Percentiles rank a stretch among this genome's conserved stretches.
These are phyloP conservation scores for Lates japonicus DNA, from an alignment of 2,797 vertebrate species.

Conservation along the genomic window DNA sequence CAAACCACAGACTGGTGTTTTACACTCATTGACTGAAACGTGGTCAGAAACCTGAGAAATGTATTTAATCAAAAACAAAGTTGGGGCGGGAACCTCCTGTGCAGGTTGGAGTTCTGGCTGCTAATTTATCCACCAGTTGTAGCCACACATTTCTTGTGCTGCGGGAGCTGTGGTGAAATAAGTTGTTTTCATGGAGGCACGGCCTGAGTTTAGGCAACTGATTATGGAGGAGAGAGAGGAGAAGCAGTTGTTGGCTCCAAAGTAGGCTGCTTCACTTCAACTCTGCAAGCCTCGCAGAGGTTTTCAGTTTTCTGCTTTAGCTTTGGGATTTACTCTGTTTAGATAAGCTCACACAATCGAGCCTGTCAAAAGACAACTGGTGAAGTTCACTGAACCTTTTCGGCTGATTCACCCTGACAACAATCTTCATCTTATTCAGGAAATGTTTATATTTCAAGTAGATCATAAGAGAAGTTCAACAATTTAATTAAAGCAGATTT, in stretches of 20 bases:
- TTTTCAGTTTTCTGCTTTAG: constrained; percentile 54
- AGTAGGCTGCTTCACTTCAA: constrained; percentile 57
- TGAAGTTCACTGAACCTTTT: constrained; percentile 18
- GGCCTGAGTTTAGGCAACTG: constrained; percentile 18
- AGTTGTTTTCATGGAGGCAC: background rate
- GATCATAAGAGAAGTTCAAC: background rate
- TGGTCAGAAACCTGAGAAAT: no score
- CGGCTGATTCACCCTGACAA: background rate
- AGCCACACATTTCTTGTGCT: background rate
- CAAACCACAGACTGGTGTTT: no score
- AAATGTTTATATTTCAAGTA: background rate
- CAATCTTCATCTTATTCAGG: background rate
- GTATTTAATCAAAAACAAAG: no score
- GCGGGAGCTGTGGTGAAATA: background rate
- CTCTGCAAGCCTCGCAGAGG: constrained; percentile 42
- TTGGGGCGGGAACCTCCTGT: background rate
- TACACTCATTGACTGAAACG: no score
- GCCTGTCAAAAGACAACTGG: constrained; percentile 16
- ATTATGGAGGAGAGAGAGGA: constrained; percentile 37
- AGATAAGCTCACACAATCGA: constrained; percentile 50
- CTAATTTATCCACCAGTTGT: background rate
- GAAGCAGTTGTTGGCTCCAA: constrained; percentile 74
- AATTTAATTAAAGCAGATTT: background rate
- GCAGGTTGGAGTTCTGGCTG: background rate
- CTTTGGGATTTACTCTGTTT: constrained; percentile 51